A percentile compares a stretch with the other conserved stretches of the same genome.
phyloP scores from a whole-genome alignment of 92 coral and sea anemone genomes.

The Chrysogorgia sp. region DNA sequence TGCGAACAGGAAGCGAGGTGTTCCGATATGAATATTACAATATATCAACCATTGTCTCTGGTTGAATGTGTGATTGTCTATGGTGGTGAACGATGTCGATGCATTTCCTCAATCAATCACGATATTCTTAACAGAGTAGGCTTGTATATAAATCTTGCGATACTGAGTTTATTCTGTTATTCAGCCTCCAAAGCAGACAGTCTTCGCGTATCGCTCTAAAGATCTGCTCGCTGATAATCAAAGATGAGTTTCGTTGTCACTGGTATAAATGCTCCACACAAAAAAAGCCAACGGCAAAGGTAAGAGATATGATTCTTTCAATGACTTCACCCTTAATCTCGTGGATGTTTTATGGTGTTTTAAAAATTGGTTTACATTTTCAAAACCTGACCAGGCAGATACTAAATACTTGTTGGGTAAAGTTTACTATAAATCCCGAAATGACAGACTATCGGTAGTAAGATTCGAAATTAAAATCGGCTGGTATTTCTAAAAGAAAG shows the following conservation, averaged over 20 bases:
- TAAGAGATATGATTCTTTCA: not conserved
- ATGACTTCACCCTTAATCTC: not conserved
- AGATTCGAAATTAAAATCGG: no score
- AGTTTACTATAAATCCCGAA: not conserved
- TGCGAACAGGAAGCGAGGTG: not conserved
- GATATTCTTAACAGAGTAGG: not conserved
- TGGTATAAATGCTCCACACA: slow-evolving; percentile 30
- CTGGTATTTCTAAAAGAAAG: no score
- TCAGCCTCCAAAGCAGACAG: not conserved
- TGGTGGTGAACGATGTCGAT: not conserved
- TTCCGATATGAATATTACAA: not conserved
- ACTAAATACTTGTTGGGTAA: not conserved
- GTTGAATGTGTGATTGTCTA: not conserved
- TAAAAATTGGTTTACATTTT: no score
- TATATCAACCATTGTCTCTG: not conserved
- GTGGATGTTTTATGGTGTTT: no score
- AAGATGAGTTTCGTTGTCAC: slow-evolving; percentile 31
- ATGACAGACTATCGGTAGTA: no score
- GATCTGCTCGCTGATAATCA: not conserved
- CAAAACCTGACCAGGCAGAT: no score
- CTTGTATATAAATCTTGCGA: not conserved
- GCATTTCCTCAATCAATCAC: not conserved
- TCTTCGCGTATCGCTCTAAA: not conserved
- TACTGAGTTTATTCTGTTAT: not conserved
- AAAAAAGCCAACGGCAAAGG: no score